Base-by-base conservation (phyloP, 2,797 vertebrate genomes). In the Phalloptychus januarius region DNA sequence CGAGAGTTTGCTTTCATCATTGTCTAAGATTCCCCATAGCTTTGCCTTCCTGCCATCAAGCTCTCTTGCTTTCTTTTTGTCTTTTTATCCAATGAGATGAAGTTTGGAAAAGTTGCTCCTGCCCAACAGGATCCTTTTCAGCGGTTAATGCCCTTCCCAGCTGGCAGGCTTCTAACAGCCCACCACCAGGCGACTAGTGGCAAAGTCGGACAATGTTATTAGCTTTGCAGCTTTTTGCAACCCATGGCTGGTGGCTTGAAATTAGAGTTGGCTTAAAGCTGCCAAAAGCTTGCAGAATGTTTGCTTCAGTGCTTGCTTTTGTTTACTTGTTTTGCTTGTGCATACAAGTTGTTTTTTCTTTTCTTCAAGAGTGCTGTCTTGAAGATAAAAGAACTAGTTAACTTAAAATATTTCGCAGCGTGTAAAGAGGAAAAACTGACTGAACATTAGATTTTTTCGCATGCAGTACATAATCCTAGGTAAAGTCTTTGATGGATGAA, bases 1-100 rank as follows among this genome's bases (percentile, higher is more conserved):
- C 91, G 84, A 89, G 93, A 95, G 93, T 95, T 94, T 95, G 93
- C 95, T 95, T 95, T 95, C 94, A 95, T 95, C 95, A 95, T 94
- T 70, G 87, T 72, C 86, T 87, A 85, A 88, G 90, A 91, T 93
- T 95, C 93, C 94, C 93, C 78, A 86, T 45, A 92, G 93, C 94
- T 94, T 92, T 84, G 89, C 94, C 91, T 92, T 86, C 79, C 91
- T 91, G 89, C 91, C 91, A 92, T 94, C 91, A 94, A 94, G 92
- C 90, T 91, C 88, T 84, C 88, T 90, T 90, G 86, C 89, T 84
- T 91, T 90, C 90, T 90, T 88, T 95, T 94, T 94, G 93, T 94
- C 92, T 94, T 94, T 94, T 92, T 83, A 91, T 93, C 90, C 92
- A 93, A 92, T 91, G 93, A 93, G 93, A 92, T 86, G 88, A 90